Conservation (phyloP, 2,113 vertebrate genomes). For the Aramus guarauna region DNA sequence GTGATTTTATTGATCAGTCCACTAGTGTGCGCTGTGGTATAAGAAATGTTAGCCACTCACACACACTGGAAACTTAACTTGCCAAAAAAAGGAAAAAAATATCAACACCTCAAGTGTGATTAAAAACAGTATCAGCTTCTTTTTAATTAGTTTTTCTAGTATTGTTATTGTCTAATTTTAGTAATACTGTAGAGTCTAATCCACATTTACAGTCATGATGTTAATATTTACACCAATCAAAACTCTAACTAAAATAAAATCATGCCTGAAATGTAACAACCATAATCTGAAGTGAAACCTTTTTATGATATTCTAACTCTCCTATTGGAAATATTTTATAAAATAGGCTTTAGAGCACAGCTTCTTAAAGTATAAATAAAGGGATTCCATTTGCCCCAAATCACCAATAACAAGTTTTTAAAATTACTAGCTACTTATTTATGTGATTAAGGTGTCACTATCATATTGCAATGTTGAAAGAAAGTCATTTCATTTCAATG, state of each 20-base stretch:
- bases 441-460: constrained; percentile 49
- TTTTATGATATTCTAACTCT: constrained; percentile 5
- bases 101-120: constrained; percentile 12
- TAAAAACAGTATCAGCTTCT: constrained; percentile 34
- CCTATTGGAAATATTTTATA: constrained; percentile 4
- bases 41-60: constrained; percentile 49
- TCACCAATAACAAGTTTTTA: not conserved
- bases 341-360: constrained; percentile 21
- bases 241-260: constrained; percentile 28
- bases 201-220: constrained; percentile 16
- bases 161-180: constrained; percentile 51
- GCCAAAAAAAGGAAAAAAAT: not conserved
- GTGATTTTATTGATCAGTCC: constrained; percentile 21
- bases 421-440: constrained; percentile 55
- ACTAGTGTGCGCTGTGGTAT: constrained; percentile 78
- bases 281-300: constrained; percentile 45
- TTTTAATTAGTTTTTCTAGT: constrained; percentile 53
- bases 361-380: constrained; percentile 52
- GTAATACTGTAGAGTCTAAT: constrained; percentile 15
- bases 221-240: constrained; percentile 45
- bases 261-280: constrained; percentile 21
- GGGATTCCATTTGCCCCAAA: constrained; percentile 13
- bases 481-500: constrained; percentile 64
- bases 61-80: not conserved
- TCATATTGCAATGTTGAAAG: constrained; percentile 21